Percentiles rank a stretch among this genome's conserved stretches.
phyloP scores from a whole-genome alignment of 2,888 invertebrate species.

The Pogonocherus hispidulus region DNA sequence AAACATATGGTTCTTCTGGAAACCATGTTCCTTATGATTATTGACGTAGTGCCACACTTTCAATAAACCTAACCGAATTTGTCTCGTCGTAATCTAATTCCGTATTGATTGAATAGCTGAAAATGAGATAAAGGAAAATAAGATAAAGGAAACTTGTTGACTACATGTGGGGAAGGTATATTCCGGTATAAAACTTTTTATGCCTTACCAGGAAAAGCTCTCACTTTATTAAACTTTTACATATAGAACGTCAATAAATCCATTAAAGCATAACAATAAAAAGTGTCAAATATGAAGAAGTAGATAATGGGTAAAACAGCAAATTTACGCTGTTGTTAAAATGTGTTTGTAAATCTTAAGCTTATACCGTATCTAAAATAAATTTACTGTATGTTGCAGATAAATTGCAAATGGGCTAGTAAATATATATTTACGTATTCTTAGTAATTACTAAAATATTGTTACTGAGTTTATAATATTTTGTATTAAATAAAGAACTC shows the following conservation, averaged over 20 bases:
- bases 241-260: background rate
- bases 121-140: constrained; percentile 8
- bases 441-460: no score
- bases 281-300: background rate
- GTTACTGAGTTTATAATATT: no score
- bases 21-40: constrained; percentile 16
- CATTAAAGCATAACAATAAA: background rate
- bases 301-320: background rate
- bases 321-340: background rate
- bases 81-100: constrained; percentile 22
- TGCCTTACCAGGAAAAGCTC: constrained; percentile 5
- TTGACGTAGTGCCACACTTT: constrained; percentile 9
- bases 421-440: no score
- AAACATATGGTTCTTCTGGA: background rate
- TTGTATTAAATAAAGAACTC: no score
- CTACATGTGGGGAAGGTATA: constrained; percentile 11
- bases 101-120: constrained; percentile 26
- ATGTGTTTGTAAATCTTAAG: no score
- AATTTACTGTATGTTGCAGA: no score
- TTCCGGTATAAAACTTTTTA: constrained; percentile 20
- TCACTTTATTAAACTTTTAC: background rate
- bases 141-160: constrained; percentile 26
- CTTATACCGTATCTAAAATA: no score
- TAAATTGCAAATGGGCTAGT: no score
- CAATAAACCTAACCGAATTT: constrained; percentile 28